Conservation (phyloP, 2,888 invertebrate species). For the Zaprionus bogoriensis region DNA sequence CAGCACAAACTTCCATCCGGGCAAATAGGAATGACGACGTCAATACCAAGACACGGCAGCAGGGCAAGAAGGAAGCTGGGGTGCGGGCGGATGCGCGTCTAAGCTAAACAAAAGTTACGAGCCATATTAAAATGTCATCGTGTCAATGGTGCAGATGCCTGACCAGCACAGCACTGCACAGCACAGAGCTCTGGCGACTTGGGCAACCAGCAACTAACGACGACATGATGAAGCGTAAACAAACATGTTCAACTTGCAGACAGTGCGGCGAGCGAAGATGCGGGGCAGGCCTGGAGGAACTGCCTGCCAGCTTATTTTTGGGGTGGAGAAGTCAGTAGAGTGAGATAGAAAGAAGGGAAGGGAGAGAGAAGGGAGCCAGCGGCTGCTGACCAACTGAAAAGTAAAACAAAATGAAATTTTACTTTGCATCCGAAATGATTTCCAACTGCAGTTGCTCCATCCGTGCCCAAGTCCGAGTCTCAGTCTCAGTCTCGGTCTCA, state of each 20-base stretch:
- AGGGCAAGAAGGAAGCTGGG: neutral
- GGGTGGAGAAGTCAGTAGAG: too few species aligned
- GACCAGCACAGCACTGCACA: too few species aligned
- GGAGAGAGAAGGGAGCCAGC: too few species aligned
- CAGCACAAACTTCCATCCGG: constrained; percentile 36
- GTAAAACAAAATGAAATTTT: constrained; percentile 75
- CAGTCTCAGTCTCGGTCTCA: neutral
- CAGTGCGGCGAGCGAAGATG: constrained; percentile 35
- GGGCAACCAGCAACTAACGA: constrained; percentile 64
- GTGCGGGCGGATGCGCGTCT: constrained; percentile 13
- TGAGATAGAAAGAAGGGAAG: too few species aligned
- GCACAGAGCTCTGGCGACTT: constrained; percentile 16
- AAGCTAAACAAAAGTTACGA: constrained; percentile 73
- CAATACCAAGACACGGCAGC: constrained; percentile 31
- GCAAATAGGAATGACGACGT: constrained; percentile 68
- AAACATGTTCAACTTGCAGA: constrained; percentile 73
- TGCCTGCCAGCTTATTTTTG: too few species aligned
- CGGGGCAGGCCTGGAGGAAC: too few species aligned
- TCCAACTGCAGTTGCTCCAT: constrained; percentile 44
- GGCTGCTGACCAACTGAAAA: constrained; percentile 42
- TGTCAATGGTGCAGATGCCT: constrained; percentile 68
- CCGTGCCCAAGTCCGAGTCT: constrained; percentile 1
- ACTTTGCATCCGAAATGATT: constrained; percentile 78
- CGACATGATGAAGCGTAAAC: constrained; percentile 80
- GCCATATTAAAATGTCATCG: constrained; percentile 76